Conservation (phyloP, 2,888 invertebrate genomes). For the Lithodes maja region DNA sequence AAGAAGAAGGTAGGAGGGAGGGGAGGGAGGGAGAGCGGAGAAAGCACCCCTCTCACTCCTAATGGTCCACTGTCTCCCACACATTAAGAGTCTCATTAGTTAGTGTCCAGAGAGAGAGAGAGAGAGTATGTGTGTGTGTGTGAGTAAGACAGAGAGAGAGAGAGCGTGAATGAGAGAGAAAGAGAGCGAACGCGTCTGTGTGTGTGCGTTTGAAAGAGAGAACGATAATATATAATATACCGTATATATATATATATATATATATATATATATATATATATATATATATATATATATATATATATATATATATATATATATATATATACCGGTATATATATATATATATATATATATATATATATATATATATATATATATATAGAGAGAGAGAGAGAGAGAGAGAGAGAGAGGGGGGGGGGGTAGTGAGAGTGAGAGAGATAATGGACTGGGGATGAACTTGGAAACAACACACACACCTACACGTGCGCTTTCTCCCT, state of each 20-base stretch:
- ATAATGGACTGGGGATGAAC: not conserved
- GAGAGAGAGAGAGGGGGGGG: conserved; percentile 6
- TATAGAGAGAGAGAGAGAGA: conserved; percentile 12
- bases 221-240: too few relatives aligned
- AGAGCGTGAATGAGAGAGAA: not conserved
- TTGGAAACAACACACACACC: not conserved
- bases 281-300: too few relatives aligned
- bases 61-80: conserved; percentile 1
- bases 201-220: too few relatives aligned
- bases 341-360: too few relatives aligned
- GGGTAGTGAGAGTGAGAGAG: not conserved
- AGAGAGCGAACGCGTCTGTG: too few relatives aligned
- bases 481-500: too few relatives aligned
- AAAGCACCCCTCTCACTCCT: not conserved
- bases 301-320: too few relatives aligned
- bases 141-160: conserved; percentile 7
- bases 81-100: not conserved
- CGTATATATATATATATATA: too few relatives aligned
- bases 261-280: too few relatives aligned
- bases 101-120: conserved; percentile 11
- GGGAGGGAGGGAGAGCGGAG: conserved; percentile 4
- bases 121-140: not conserved
- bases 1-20: not conserved
- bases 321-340: too few relatives aligned
- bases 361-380: too few relatives aligned